Base-by-base conservation (phyloP, 2,888 invertebrate species). In the Platycheirus albimanus region DNA sequence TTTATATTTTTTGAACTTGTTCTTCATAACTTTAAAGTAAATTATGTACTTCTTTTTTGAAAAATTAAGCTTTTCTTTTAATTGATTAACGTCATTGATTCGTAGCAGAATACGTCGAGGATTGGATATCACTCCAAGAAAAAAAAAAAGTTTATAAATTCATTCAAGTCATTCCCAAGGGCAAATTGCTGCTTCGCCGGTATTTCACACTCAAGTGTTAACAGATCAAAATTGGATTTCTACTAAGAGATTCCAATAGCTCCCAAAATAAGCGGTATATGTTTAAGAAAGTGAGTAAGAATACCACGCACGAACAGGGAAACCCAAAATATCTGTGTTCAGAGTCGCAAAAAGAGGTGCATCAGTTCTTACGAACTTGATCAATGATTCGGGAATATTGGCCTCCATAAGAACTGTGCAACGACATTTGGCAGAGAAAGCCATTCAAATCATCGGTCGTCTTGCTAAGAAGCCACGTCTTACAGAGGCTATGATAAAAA, bases 401-500 rank as follows among this genome's bases (percentile, higher is more conserved):
- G 41, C 52, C 43, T 52, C 52, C 3, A 38, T 30, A 17, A 52
- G 51, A 41, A 41, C 52, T 51, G 64, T 36, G 17, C 47, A 51
- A 10, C 43, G 1, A 52, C 51, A 8, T 33, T 33, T 33, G 30
- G 30, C 30, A 33, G 30, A 33, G 8, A 8, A 33, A 8, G 30
- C 6, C 3, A 3, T 33, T 33, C 7, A 3, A 8, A 8, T 3
- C 7, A 1, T 4, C 7, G 6, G 30, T 33, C 43, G 43, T 43
- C 43, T 17, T 43, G 43, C 15, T 7, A 43, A 43, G 17, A 43
- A 43, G 17, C 43, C 17, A 33, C 30, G 30, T 1, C 5, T 33
- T 2, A 33, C 7, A 7, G 30, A 33, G 30, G 30, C 38, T 3
- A 52, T 52, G 52, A 52, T 17, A 33, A 52, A 52, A 33, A 51